phyloP scores from a whole-genome alignment of 2,797 vertebrate genomes.

The Corythornis leucogaster region DNA sequence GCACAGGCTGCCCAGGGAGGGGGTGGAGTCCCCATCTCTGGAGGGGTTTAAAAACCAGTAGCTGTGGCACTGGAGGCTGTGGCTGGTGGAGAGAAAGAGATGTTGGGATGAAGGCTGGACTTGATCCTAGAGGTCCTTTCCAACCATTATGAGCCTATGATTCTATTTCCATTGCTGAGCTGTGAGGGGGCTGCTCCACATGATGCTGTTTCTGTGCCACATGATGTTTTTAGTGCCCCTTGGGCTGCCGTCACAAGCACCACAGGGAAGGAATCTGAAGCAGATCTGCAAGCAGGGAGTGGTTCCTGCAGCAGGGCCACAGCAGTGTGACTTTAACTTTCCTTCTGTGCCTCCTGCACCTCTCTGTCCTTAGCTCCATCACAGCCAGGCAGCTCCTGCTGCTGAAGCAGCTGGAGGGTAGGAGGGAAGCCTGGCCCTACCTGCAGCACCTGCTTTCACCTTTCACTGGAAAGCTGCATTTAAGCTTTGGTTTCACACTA shows the following conservation, averaged over 20 bases:
- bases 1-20: too few relatives aligned
- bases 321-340: neutral
- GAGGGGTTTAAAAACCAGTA: too few relatives aligned
- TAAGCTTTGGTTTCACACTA: neutral
- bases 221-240: neutral
- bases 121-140: too few relatives aligned
- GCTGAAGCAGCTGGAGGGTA: neutral
- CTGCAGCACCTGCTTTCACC: neutral
- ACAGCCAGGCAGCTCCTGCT: neutral
- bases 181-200: fast-evolving
- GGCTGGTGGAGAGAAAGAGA: too few relatives aligned
- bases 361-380: neutral
- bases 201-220: neutral
- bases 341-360: neutral
- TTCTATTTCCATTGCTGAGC: neutral
- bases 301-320: neutral
- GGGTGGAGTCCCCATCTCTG: too few relatives aligned
- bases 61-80: too few relatives aligned
- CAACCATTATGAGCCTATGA: too few relatives aligned
- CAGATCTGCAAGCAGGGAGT: neutral
- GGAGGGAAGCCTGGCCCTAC: neutral
- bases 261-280: neutral
- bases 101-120: too few relatives aligned
- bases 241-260: neutral
- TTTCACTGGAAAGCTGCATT: neutral